Base-by-base conservation (phyloP, 2,113 vertebrate species). In the Pagrus major region DNA sequence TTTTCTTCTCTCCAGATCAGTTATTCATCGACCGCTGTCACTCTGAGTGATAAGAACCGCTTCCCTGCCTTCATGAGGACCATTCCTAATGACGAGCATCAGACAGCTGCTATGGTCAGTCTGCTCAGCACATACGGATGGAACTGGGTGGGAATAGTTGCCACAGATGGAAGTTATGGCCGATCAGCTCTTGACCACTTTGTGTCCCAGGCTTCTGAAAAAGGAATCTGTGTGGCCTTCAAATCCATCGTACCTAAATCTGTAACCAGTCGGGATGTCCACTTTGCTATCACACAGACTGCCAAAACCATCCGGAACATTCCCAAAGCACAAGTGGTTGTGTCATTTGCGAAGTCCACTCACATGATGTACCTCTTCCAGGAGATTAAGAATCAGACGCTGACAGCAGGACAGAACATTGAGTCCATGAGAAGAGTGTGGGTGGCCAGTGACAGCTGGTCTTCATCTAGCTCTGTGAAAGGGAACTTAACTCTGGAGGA, bases 391-490 rank as follows among this genome's bases (percentile, higher is more conserved):
- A 14, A n/a, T 7, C 55, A 76, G 39, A n/a, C 2, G 1, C 25
- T 67, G 33, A 41, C 4, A 68, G 42, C 31, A 3, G 87, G 90
- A 27, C 76, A 60, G 86, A 56, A 41, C 86, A 1, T 47, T 1
- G 12, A 47, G 15, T 39, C 94, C 0, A 91, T 96, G 76, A 93
- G 85, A 37, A 96, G 95, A 88, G 85, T 96, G 11, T 98, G 97
- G 97, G 91, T 99, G 88, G 97, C 96, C n/a, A 97, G 96, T 51
- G 96, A 97, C 80, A 95, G 92, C 29, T 99, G 97, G 97, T 96
- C 97, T 0, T 90, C 93, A 2, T 89, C 95, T 20, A 86, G 80
- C 59, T 88, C 90, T 61, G 93, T 96, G 25, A 88, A 88, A 44
- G 90, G 83, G 15, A 87, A 95, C 60, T 83, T 94, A 33, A 88